Base-by-base conservation (phyloP, 1,140 invertebrate species). In the Mya arenaria region DNA sequence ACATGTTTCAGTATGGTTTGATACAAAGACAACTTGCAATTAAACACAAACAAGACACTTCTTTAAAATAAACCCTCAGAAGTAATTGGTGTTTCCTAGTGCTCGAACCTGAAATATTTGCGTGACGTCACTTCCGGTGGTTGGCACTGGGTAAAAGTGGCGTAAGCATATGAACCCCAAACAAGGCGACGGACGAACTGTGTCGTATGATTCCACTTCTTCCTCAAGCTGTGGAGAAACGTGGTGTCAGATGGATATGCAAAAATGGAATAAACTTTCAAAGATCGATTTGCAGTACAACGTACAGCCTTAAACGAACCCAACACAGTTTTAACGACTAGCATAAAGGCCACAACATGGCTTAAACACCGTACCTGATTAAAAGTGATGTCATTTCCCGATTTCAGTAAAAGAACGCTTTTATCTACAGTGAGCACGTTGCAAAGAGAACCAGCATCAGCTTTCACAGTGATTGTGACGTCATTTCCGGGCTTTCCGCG, bases 381-480 rank as follows among this genome's bases (percentile, higher is more conserved):
- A 80, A 92, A 85, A 25, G 93, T 94, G 66, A 95, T 94, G 86
- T 95, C 95, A 90, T 95, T 95, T 71, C 95, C 94, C 48, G 92
- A 91, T 87, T 95, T 95, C 3, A 98, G 92, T 0, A 96, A 89
- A 0, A 96, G 90, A 0, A 97, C 96, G 92, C 96, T 96, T 91
- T 98, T 96, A 93, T 99, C 97, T 17, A 98, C 95, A 1, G 96
- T 96, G 86, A 98, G 94, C n/a, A 99, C 90, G 71, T 96, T 97
- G 80, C 98, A 95, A 87, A 96, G 96, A 1, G 97, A 97, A 90
- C 97, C 96, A 1, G 97, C 96, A 88, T 96, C 96, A 0, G 97
- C 95, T 55, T 94, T 94, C 13, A 98, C 94, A 0, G 94, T 94
- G 0, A 98, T 92, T 84, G 96, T 95, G 5, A 98, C 95, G 36